Percentiles rank a stretch among this genome's conserved stretches.
phyloP scores from a whole-genome alignment of 2,797 vertebrate genomes.

The Loris lydekkerianus region DNA sequence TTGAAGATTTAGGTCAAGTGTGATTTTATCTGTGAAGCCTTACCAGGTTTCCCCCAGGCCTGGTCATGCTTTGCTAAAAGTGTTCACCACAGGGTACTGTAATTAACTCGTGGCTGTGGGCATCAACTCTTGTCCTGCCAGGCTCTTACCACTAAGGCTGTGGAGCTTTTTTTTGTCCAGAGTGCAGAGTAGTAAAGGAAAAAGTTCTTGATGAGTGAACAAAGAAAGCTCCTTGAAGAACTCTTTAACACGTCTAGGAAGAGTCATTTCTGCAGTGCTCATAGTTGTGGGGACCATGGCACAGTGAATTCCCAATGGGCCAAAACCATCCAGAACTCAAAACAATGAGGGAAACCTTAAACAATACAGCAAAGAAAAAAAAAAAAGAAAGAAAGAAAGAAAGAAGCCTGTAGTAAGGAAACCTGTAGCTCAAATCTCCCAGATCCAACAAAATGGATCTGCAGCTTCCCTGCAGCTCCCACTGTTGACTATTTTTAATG shows the following conservation, averaged over 20 bases:
- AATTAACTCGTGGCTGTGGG: neutral
- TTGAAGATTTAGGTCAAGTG: neutral
- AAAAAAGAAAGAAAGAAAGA: neutral
- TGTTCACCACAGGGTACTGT: neutral
- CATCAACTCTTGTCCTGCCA: neutral
- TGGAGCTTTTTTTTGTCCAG: neutral
- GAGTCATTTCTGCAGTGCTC: neutral
- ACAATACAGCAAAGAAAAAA: neutral
- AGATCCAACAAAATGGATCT: neutral
- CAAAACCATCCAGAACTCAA: neutral
- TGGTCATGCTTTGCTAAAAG: neutral
- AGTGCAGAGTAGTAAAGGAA: neutral
- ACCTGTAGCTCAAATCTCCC: neutral
- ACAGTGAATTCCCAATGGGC: neutral
- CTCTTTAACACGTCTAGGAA: neutral
- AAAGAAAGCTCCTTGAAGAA: neutral
- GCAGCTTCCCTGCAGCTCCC: neutral
- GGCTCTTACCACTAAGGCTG: neutral
- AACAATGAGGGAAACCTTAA: neutral
- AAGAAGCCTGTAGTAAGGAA: neutral
- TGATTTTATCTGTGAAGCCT: neutral
- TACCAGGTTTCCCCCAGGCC: neutral
- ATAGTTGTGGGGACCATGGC: neutral
- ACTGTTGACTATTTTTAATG: neutral
- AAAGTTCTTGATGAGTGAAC: neutral